These are phyloP conservation scores for Lytechinus variegatus DNA, from an alignment of 35 echinoderm and acorn worm genomes.

Conservation along the genomic window DNA sequence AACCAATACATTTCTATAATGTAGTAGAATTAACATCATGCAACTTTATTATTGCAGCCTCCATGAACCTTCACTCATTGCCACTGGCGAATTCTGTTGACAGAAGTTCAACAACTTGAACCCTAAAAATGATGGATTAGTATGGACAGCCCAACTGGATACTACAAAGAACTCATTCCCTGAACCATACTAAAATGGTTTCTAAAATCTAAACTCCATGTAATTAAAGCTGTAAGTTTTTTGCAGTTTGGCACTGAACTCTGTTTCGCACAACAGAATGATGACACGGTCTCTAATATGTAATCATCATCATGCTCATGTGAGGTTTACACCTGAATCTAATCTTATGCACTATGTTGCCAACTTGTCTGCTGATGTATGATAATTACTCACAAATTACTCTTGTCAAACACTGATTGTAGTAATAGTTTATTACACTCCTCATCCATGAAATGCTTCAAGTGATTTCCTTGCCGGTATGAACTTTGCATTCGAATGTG, in stretches of 20 bases:
- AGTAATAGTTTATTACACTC: background rate
- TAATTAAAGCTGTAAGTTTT: too few relatives aligned
- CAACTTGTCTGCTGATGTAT: background rate
- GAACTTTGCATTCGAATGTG: background rate
- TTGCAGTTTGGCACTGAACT: background rate
- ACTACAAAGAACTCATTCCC: background rate
- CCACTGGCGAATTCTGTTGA: too few relatives aligned
- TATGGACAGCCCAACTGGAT: background rate
- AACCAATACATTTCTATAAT: too few relatives aligned
- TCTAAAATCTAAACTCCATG: background rate
- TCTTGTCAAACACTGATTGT: background rate
- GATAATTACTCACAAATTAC: background rate
- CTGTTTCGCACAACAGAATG: background rate
- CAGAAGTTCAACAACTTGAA: too few relatives aligned
- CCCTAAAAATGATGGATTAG: too few relatives aligned
- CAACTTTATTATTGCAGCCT: too few relatives aligned
- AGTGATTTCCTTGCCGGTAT: background rate
- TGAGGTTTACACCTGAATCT: background rate
- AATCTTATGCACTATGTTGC: background rate
- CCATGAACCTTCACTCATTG: too few relatives aligned
- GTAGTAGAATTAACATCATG: too few relatives aligned
- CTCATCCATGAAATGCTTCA: background rate
- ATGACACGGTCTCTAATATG: background rate
- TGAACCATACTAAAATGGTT: background rate
- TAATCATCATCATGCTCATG: background rate